Evolutionary conservation across 1,140 invertebrate genomes (phyloP).

Genomic region (Idris sp.): DNA sequence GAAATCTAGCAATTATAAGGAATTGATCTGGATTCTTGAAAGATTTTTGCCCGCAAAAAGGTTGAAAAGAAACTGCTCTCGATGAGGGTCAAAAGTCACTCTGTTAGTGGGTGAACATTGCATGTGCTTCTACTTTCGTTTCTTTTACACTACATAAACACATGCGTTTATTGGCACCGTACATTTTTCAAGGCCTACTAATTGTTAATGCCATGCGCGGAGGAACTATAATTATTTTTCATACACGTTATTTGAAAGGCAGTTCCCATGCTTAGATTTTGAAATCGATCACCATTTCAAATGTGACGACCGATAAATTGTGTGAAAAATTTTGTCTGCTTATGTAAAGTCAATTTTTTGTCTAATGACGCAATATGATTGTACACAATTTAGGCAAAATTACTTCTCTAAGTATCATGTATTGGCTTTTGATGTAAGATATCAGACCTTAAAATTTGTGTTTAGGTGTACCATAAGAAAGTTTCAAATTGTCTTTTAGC

Average conservation of each 20-base stretch:
- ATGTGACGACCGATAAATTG: slow-evolving; percentile 18
- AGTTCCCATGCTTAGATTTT: slow-evolving; percentile 34
- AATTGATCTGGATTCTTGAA: slow-evolving; percentile 42
- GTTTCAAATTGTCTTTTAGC: too few species aligned
- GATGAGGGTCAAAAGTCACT: slow-evolving; percentile 59
- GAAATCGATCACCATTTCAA: slow-evolving; percentile 39
- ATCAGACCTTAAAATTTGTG: too few species aligned
- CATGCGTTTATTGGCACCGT: too few species aligned
- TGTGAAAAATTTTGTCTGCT: slow-evolving; percentile 35
- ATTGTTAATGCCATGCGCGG: slow-evolving; percentile 53
- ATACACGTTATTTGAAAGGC: slow-evolving; percentile 46
- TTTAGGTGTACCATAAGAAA: too few species aligned
- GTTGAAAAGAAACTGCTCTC: slow-evolving; percentile 20
- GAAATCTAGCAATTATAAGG: slow-evolving; percentile 60
- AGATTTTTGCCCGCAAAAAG: slow-evolving; percentile 50
- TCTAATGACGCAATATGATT: slow-evolving; percentile 12
- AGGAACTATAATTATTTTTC: slow-evolving; percentile 51
- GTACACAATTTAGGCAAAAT: slow-evolving; percentile 11
- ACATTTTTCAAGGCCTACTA: slow-evolving; percentile 64
- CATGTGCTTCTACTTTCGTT: slow-evolving; percentile 62
- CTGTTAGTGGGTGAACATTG: slow-evolving; percentile 61
- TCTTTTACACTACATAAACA: slow-evolving; percentile 46
- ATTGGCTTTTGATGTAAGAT: too few species aligned
- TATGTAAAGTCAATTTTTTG: slow-evolving; percentile 21
- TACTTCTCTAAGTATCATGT: too few species aligned